Percentiles rank a stretch among this genome's conserved stretches.
These are phyloP conservation scores for Patella depressa DNA, from an alignment of 2,888 invertebrate species.

Conservation along the genomic window DNA sequence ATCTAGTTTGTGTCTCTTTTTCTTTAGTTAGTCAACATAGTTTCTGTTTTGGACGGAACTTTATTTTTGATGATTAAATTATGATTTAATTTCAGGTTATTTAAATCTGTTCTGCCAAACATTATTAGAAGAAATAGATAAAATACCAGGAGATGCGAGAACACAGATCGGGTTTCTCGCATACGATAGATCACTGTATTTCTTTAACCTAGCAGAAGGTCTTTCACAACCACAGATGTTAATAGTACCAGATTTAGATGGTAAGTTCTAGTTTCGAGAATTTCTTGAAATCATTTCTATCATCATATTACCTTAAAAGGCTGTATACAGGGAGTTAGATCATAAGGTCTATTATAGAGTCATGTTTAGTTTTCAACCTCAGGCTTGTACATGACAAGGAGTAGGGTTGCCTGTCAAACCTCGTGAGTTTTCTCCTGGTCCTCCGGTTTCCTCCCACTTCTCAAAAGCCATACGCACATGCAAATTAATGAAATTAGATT, in stretches of 20 bases:
- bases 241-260: constrained; percentile 90
- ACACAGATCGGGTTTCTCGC: constrained; percentile 95
- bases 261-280: constrained; percentile 72
- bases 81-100: constrained; percentile 75
- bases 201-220: constrained; percentile 78
- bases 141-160: constrained; percentile 93
- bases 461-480: no score
- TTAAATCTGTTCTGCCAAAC: constrained; percentile 86
- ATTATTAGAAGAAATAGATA: constrained; percentile 84
- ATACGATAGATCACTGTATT: constrained; percentile 92
- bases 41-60: not conserved
- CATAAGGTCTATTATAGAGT: no score
- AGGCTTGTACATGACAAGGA: no score
- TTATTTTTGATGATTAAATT: not conserved
- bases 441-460: no score
- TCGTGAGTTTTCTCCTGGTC: no score
- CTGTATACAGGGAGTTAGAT: no score
- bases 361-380: no score
- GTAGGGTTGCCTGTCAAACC: no score
- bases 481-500: no score
- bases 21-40: not conserved
- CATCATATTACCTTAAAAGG: no score
- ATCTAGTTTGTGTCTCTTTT: not conserved
- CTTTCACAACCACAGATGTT: constrained; percentile 72
- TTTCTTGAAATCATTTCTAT: not conserved